Conservation (phyloP, 1,140 invertebrate species). For the Copidosoma floridanum region DNA sequence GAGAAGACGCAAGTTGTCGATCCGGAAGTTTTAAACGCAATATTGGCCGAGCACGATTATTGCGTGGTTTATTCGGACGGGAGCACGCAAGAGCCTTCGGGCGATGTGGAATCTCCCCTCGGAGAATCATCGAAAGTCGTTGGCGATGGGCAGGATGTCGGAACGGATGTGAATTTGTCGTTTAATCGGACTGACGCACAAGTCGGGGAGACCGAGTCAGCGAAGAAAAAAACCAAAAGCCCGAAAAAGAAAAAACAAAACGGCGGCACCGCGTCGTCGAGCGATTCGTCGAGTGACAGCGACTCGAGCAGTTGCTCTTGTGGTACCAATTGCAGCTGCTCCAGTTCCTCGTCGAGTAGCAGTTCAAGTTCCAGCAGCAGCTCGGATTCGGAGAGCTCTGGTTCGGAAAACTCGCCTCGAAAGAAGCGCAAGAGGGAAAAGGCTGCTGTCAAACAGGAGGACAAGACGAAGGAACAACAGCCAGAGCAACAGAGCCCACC, state of each 20-base stretch:
- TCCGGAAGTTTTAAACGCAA: slow-evolving; percentile 43
- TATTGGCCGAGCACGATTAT: slow-evolving; percentile 59
- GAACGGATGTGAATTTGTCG: no score
- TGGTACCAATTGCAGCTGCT: slow-evolving; percentile 77
- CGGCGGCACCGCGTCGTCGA: slow-evolving; percentile 59
- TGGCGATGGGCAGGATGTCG: no score
- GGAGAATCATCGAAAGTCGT: slow-evolving; percentile 25
- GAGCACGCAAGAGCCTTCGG: no score
- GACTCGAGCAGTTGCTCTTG: slow-evolving; percentile 76
- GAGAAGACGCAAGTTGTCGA: slow-evolving; percentile 26
- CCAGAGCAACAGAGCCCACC: neutral
- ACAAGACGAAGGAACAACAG: slow-evolving; percentile 25
- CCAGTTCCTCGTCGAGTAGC: slow-evolving; percentile 61
- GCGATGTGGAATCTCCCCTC: slow-evolving; percentile 13
- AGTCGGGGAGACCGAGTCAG: slow-evolving; percentile 23
- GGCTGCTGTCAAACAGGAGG: slow-evolving; percentile 31
- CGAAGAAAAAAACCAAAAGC: slow-evolving; percentile 42
- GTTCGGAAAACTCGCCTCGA: slow-evolving; percentile 56
- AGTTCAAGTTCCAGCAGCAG: slow-evolving; percentile 67
- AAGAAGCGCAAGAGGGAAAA: slow-evolving; percentile 50
- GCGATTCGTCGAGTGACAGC: slow-evolving; percentile 71
- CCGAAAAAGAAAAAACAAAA: slow-evolving; percentile 52
- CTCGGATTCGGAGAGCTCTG: slow-evolving; percentile 68
- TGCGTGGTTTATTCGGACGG: slow-evolving; percentile 48
- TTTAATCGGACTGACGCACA: no score